Percentiles rank a stretch among this genome's conserved stretches.
Evolutionary conservation across 2,888 invertebrate genomes (phyloP).

Genomic region (Eristalinus aeneus): DNA sequence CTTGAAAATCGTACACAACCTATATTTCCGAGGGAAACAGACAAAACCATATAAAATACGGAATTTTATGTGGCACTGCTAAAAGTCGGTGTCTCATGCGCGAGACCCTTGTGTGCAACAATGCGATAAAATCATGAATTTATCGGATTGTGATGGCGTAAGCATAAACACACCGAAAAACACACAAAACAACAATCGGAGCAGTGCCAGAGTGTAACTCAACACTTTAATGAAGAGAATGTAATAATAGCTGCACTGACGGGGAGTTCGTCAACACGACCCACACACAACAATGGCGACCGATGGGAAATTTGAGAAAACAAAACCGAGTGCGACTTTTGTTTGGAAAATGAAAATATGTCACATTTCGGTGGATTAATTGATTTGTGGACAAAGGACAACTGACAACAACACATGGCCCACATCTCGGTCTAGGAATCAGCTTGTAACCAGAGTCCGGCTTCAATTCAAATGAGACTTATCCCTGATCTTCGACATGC

Average conservation of each 20-base stretch:
- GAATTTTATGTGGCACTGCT: slow-evolving; percentile 52
- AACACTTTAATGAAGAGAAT: slow-evolving; percentile 26
- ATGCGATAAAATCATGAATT: slow-evolving; percentile 56
- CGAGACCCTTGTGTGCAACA: slow-evolving; percentile 11
- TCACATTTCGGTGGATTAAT: neutral
- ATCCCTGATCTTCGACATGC: neutral
- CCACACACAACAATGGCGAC: neutral
- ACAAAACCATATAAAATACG: slow-evolving; percentile 44
- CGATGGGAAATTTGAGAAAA: slow-evolving; percentile 31
- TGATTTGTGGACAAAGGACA: no score
- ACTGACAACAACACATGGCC: no score
- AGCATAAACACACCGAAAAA: slow-evolving; percentile 50
- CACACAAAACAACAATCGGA: neutral
- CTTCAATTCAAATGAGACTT: neutral
- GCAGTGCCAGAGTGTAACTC: slow-evolving; percentile 20
- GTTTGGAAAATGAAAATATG: neutral
- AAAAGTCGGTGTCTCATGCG: slow-evolving; percentile 41
- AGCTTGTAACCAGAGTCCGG: neutral
- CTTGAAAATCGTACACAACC: neutral
- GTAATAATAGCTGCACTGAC: slow-evolving; percentile 6
- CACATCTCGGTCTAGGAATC: neutral
- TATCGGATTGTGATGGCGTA: slow-evolving; percentile 49
- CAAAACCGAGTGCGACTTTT: neutral
- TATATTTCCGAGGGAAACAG: neutral
- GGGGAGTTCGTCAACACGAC: slow-evolving; percentile 30